Percentiles rank a stretch among this genome's conserved stretches.
Evolutionary conservation across 2,113 vertebrate species (phyloP).

Genomic region (Oxygymnocypris stewartii): DNA sequence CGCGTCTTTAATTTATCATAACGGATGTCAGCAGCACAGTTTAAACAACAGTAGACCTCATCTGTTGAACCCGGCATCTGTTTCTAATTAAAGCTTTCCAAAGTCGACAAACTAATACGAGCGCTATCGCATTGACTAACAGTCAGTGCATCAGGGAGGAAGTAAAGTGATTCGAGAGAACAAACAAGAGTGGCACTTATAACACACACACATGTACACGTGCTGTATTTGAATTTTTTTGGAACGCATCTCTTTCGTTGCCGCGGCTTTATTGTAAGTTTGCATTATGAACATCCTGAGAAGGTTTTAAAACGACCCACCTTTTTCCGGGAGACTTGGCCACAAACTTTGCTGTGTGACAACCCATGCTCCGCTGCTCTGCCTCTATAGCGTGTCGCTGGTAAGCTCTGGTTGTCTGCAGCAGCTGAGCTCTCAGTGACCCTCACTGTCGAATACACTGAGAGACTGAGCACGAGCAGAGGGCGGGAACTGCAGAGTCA

Average conservation of each 20-base stretch:
- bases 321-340: conserved; percentile 44
- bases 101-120: conserved; percentile 10
- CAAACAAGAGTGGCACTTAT: background rate
- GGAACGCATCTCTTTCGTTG: background rate
- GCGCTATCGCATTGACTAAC: background rate
- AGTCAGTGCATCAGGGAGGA: conserved; percentile 13
- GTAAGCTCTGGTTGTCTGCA: background rate
- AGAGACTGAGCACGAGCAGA: background rate
- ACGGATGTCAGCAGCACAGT: background rate
- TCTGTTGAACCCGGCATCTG: conserved; percentile 16
- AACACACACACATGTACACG: background rate
- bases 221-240: background rate
- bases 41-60: conserved; percentile 6
- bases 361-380: conserved; percentile 66
- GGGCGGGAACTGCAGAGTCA: conserved; percentile 17
- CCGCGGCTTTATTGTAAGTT: conserved; percentile 17
- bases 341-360: conserved; percentile 70
- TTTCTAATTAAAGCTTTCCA: conserved; percentile 28
- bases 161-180: conserved; percentile 32
- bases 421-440: conserved; percentile 28
- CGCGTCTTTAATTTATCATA: background rate
- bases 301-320: conserved; percentile 11
- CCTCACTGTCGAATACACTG: background rate
- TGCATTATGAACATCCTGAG: background rate
- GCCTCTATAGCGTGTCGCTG: background rate